phyloP scores from a whole-genome alignment of 2,888 invertebrate genomes.

The Spisula subtruncata region DNA sequence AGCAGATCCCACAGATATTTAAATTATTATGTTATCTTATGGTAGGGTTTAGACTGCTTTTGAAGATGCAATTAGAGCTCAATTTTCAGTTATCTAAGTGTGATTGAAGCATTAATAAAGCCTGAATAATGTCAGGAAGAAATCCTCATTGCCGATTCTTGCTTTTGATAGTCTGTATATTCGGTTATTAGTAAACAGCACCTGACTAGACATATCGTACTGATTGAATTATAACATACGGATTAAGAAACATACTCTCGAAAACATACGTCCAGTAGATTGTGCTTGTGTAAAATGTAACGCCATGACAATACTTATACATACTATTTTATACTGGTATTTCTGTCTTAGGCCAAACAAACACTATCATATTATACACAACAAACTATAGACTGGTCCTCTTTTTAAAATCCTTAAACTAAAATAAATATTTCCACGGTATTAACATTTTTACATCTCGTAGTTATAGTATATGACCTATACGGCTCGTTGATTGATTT shows the following conservation, averaged over 20 bases:
- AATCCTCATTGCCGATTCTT: not conserved
- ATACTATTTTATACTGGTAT: too few species aligned
- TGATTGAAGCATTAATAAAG: conserved; percentile 21
- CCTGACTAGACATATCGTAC: not conserved
- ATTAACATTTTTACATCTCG: too few species aligned
- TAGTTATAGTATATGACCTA: too few species aligned
- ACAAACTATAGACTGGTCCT: too few species aligned
- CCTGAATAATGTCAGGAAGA: not conserved
- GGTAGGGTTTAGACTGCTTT: not conserved
- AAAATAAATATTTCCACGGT: too few species aligned
- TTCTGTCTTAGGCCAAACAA: too few species aligned
- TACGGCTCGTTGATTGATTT: too few species aligned
- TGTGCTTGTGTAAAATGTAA: too few species aligned
- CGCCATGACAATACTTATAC: too few species aligned
- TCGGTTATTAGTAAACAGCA: not conserved
- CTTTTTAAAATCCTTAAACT: too few species aligned
- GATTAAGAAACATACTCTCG: not conserved
- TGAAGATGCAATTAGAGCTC: not conserved
- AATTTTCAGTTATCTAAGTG: conserved; percentile 12
- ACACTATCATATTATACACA: too few species aligned
- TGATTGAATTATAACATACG: not conserved
- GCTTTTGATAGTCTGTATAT: not conserved
- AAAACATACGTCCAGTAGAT: too few species aligned
- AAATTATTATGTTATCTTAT: not conserved
- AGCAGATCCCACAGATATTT: not conserved